Conservation (phyloP, 2,888 invertebrate genomes). For the Sicus ferrugineus region DNA sequence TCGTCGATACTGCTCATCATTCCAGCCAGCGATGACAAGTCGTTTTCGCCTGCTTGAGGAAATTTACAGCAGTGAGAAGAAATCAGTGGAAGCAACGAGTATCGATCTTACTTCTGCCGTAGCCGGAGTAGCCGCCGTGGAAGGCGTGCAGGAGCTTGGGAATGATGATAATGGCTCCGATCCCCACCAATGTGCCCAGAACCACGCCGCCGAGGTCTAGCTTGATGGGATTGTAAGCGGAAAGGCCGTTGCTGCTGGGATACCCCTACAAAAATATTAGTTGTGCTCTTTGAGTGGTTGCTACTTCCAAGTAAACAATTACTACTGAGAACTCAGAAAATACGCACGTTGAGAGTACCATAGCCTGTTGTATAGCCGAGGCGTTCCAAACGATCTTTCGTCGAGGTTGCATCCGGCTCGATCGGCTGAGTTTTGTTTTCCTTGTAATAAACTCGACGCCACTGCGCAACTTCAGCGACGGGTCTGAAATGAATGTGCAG, state of each 20-base stretch:
- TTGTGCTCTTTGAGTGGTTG: neutral
- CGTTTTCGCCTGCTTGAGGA: constrained; percentile 66
- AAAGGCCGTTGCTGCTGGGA: constrained; percentile 65
- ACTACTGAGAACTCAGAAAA: constrained; percentile 45
- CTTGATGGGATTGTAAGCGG: constrained; percentile 77
- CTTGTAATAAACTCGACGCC: constrained; percentile 57
- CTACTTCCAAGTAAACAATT: neutral
- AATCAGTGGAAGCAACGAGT: neutral
- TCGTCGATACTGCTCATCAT: constrained; percentile 73
- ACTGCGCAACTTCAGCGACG: constrained; percentile 52
- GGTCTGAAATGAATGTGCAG: constrained; percentile 41
- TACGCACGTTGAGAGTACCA: constrained; percentile 56
- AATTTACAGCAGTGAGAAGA: neutral
- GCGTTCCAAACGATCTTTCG: constrained; percentile 61
- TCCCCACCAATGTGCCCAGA: constrained; percentile 80
- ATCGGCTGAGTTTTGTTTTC: constrained; percentile 55
- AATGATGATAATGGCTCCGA: constrained; percentile 80
- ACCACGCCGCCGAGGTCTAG: constrained; percentile 84
- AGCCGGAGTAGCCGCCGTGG: constrained; percentile 70
- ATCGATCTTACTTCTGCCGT: constrained; percentile 70
- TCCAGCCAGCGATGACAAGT: constrained; percentile 70
- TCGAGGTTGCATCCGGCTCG: constrained; percentile 53
- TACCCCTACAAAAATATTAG: constrained; percentile 56
- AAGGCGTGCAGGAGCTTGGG: constrained; percentile 80
- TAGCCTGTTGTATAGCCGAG: constrained; percentile 63